Conservation (phyloP, 2,113 vertebrate species). For the Tragelaphus imberbis region DNA sequence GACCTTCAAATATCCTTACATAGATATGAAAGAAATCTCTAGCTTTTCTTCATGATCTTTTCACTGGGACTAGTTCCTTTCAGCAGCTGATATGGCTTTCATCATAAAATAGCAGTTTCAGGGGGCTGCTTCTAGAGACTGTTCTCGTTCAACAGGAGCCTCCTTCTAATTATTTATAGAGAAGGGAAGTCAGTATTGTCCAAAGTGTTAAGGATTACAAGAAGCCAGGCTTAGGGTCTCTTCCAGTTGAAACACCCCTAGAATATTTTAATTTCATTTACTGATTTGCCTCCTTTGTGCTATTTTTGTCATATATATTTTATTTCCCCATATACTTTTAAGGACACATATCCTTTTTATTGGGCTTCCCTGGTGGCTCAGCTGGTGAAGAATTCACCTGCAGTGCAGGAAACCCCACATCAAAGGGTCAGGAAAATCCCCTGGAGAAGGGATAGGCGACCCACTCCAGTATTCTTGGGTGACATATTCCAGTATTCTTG, state of each 20-base stretch:
- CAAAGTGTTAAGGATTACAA: neutral
- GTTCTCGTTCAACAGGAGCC: neutral
- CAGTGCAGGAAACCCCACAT: neutral
- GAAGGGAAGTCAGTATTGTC: neutral
- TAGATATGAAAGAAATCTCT: neutral
- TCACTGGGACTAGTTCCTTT: neutral
- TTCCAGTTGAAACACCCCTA: neutral
- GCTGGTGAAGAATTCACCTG: neutral
- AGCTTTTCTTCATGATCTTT: neutral
- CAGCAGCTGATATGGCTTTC: neutral
- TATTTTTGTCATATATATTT: neutral
- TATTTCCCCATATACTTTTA: neutral
- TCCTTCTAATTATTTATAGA: neutral
- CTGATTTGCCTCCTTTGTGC: neutral
- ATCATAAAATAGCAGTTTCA: neutral
- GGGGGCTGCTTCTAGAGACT: neutral
- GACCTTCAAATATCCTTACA: neutral
- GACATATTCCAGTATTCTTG: neutral
- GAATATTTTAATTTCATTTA: neutral
- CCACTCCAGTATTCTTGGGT: neutral
- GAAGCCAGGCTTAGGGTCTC: neutral
- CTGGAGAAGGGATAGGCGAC: neutral
- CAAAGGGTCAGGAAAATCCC: neutral
- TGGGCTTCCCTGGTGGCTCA: neutral
- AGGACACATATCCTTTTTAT: neutral